Percentiles rank a stretch among this genome's conserved stretches.
Evolutionary conservation across 2,888 invertebrate genomes (phyloP).

Genomic region (Chironomus tentans): DNA sequence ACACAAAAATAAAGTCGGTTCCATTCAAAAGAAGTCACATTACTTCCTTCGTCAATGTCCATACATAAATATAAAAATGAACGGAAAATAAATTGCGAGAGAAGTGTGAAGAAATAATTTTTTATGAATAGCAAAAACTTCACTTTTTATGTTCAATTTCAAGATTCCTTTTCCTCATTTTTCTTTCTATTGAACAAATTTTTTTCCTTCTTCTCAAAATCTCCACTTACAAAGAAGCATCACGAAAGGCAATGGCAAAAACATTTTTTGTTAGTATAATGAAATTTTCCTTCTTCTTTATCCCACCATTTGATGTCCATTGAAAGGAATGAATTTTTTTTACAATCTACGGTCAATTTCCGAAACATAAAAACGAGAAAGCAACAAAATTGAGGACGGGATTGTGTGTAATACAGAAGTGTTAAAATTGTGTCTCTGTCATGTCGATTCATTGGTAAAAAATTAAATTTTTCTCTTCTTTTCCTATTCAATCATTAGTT

Average conservation of each 20-base stretch:
- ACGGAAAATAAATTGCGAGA: no score
- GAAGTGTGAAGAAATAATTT: no score
- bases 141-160: not conserved
- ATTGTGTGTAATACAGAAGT: not conserved
- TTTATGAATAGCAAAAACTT: not conserved
- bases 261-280: not conserved
- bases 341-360: constrained; percentile 1
- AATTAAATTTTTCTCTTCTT: not conserved
- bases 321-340: not conserved
- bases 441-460: not conserved
- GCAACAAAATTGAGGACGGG: not conserved
- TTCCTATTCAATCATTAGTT: no score
- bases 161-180: not conserved
- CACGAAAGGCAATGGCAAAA: not conserved
- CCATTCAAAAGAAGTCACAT: no score
- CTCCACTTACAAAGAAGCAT: no score
- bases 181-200: not conserved
- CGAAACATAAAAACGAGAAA: not conserved
- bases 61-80: no score
- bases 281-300: not conserved
- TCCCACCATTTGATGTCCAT: not conserved
- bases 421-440: constrained; percentile 7
- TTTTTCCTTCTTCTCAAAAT: not conserved
- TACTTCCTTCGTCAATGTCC: no score
- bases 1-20: no score